These are phyloP conservation scores for Himalopsyche tibetana DNA, from an alignment of 2,888 invertebrate genomes.

Conservation along the genomic window DNA sequence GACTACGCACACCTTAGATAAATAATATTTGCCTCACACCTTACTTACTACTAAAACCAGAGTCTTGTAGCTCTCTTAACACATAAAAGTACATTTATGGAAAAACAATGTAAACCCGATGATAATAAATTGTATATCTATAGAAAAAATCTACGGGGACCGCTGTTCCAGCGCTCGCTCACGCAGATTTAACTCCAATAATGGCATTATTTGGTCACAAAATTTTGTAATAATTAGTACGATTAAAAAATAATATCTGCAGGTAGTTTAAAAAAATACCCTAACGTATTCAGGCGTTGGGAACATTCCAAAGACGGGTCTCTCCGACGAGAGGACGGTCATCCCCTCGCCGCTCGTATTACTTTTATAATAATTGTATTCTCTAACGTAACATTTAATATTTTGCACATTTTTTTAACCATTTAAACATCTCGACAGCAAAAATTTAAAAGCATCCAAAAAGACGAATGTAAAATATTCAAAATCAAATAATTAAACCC, in stretches of 20 bases:
- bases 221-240: conserved; percentile 47
- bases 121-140: conserved; percentile 54
- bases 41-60: conserved; percentile 62
- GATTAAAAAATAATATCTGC: conserved; percentile 43
- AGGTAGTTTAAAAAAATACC: conserved; percentile 38
- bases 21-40: conserved; percentile 55
- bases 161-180: not conserved
- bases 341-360: not conserved
- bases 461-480: conserved; percentile 40
- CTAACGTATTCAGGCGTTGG: conserved; percentile 36
- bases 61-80: conserved; percentile 65
- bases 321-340: not conserved
- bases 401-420: conserved; percentile 39
- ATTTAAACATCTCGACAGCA: conserved; percentile 39
- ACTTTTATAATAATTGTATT: conserved; percentile 32
- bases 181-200: conserved; percentile 44
- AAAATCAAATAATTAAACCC: conserved; percentile 38
- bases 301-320: conserved; percentile 3
- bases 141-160: conserved; percentile 51
- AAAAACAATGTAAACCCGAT: conserved; percentile 43
- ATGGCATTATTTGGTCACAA: conserved; percentile 60
- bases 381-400: conserved; percentile 42
- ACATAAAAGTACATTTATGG: conserved; percentile 57
- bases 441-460: conserved; percentile 29
- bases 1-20: conserved; percentile 32